Conservation (phyloP, 1,140 invertebrate species). For the Pseudoatta argentina region DNA sequence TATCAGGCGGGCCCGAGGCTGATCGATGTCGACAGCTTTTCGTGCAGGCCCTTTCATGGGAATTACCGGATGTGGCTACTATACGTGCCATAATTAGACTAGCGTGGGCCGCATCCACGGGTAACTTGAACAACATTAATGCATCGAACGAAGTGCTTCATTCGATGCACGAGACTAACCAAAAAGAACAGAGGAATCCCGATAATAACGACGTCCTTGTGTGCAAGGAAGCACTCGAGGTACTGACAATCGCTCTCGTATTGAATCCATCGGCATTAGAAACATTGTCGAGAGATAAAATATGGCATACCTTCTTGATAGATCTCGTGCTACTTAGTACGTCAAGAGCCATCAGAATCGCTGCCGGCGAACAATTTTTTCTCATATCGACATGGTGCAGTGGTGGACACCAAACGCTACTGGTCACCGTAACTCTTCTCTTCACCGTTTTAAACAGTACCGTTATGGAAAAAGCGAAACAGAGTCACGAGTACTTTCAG, state of each 20-base stretch:
- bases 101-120: conserved; percentile 92
- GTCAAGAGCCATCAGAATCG: conserved; percentile 90
- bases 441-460: conserved; percentile 92
- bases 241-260: conserved; percentile 92
- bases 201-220: conserved; percentile 89
- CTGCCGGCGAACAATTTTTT: conserved; percentile 94
- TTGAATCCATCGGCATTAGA: conserved; percentile 94
- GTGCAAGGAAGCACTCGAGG: conserved; percentile 96
- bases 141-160: conserved; percentile 90
- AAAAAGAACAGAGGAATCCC: conserved; percentile 84
- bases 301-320: conserved; percentile 95
- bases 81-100: conserved; percentile 91
- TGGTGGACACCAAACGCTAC: conserved; percentile 88
- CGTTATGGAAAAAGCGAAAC: conserved; percentile 92
- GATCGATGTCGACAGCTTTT: conserved; percentile 86
- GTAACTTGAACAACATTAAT: conserved; percentile 90
- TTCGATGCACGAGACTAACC: conserved; percentile 85
- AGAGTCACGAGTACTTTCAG: conserved; percentile 94
- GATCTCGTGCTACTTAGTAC: conserved; percentile 94
- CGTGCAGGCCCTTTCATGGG: conserved; percentile 88
- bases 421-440: conserved; percentile 92
- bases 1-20: conserved; percentile 84
- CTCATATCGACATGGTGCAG: conserved; percentile 91
- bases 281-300: conserved; percentile 89
- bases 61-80: conserved; percentile 89